These are phyloP conservation scores for Saccostrea glomerata DNA, from an alignment of 1,140 invertebrate genomes.

Conservation along the genomic window DNA sequence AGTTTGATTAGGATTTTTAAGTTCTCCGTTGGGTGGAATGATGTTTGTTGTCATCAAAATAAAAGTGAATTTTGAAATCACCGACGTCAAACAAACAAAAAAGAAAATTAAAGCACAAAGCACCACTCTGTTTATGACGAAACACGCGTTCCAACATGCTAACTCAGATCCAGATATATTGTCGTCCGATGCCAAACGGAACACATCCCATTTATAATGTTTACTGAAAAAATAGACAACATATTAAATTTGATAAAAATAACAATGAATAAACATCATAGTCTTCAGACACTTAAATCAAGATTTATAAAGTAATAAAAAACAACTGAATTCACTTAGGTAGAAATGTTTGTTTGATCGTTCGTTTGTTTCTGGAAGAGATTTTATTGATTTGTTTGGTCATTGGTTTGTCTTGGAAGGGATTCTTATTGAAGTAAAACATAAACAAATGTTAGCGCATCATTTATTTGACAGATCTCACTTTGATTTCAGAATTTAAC, in stretches of 20 bases:
- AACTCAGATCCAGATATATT: conserved; percentile 54
- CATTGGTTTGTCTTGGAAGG: too few species aligned
- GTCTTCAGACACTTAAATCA: too few species aligned
- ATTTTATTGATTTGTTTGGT: too few species aligned
- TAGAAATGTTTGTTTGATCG: too few species aligned
- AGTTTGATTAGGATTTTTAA: background rate
- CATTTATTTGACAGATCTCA: too few species aligned
- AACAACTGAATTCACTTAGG: too few species aligned
- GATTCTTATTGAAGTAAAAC: too few species aligned
- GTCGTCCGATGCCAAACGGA: conserved; percentile 52
- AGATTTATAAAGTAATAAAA: too few species aligned
- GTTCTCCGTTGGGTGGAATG: background rate
- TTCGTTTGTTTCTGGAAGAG: too few species aligned
- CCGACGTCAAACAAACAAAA: conserved; percentile 40
- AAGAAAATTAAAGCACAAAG: conserved; percentile 43
- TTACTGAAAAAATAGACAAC: background rate
- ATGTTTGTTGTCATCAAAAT: conserved; percentile 55
- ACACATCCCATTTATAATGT: conserved; percentile 52
- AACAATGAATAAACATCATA: too few species aligned
- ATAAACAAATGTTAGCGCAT: too few species aligned
- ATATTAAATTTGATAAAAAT: background rate
- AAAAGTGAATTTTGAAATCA: conserved; percentile 55
- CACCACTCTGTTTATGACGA: conserved; percentile 41
- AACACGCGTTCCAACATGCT: conserved; percentile 49
- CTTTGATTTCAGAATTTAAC: too few species aligned